Base-by-base conservation (phyloP, 2,797 vertebrate species). In the Novumbra hubbsi region DNA sequence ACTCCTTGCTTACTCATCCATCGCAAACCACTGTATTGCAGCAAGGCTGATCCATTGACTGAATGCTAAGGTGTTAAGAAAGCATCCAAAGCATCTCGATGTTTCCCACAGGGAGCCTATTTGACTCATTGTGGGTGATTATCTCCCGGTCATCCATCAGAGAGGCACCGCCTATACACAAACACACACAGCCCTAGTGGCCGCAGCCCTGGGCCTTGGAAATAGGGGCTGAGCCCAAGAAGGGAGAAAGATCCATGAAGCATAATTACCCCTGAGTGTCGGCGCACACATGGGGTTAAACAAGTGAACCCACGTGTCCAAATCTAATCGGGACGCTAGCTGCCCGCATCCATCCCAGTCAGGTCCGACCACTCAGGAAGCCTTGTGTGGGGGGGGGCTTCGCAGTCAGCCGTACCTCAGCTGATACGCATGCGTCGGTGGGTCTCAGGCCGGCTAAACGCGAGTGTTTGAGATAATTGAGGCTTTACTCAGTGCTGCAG, bases 401-500 rank as follows among this genome's bases (percentile, higher is more conserved):
- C 70, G 60, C 70, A 41, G 52, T 28, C 76, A 77, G 78, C 80
- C 79, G 88, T 86, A 86, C 85, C 87, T 92, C 90, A 89, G 84
- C 88, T 90, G 88, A 91, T 90, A 88, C 81, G 82, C 82, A 88
- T 89, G 87, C 83, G 83, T 87, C 88, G 90, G 87, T 80, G 91
- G 91, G 88, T n/a, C n/a, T n/a, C 92, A 90, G 91, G 81, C 77
- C 79, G 79, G 80, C 84, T 84, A 14, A 67, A 84, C 19, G 64
- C 32, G 32, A 66, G 64, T 16, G 27, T 38, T 32, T 32, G 64
- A 66, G 64, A 38, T n/a, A 66, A 32, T 67, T 66, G 3, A 24
- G 16, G 55, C 21, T 3, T 27, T 60, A 60, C 55, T 60, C 21
- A 24, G 21, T 60, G 21, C 1, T 24, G n/a, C 55, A 60, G 21